Conservation (phyloP, 30 jellyfish, hydroid and myxozoan species). For the Cassiopea andromeda region DNA sequence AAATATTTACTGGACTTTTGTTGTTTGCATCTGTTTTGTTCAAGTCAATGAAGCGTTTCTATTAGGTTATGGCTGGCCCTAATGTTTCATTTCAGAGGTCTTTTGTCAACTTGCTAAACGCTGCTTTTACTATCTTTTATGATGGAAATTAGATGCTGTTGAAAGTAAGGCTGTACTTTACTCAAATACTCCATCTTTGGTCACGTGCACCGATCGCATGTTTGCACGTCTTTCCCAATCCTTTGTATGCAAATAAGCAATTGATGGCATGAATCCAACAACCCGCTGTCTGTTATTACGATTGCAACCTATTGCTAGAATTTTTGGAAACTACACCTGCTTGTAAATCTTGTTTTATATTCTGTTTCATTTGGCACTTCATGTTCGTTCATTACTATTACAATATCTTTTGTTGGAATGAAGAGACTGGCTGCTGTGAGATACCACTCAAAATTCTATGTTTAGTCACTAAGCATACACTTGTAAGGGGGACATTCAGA, state of each 20-base stretch:
- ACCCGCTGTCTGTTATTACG: constrained; percentile 31
- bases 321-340: neutral
- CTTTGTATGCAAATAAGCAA: constrained; percentile 41
- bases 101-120: neutral
- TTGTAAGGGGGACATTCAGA: no score
- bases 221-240: constrained; percentile 24
- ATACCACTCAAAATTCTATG: no score
- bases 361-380: neutral
- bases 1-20: neutral
- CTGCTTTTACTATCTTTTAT: constrained; percentile 5
- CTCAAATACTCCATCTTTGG: neutral
- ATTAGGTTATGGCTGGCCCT: constrained; percentile 9
- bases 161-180: constrained; percentile 14
- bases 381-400: neutral
- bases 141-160: constrained; percentile 23
- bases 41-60: constrained; percentile 39
- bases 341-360: no score
- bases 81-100: neutral
- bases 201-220: constrained; percentile 29
- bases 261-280: constrained; percentile 38
- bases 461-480: no score
- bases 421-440: no score
- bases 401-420: no score
- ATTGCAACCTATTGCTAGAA: constrained; percentile 8
- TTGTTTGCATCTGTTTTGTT: neutral